A percentile compares a stretch with the other conserved stretches of the same genome.
phyloP scores from a whole-genome alignment of 2,797 vertebrate genomes.

The Octomys mimax region DNA sequence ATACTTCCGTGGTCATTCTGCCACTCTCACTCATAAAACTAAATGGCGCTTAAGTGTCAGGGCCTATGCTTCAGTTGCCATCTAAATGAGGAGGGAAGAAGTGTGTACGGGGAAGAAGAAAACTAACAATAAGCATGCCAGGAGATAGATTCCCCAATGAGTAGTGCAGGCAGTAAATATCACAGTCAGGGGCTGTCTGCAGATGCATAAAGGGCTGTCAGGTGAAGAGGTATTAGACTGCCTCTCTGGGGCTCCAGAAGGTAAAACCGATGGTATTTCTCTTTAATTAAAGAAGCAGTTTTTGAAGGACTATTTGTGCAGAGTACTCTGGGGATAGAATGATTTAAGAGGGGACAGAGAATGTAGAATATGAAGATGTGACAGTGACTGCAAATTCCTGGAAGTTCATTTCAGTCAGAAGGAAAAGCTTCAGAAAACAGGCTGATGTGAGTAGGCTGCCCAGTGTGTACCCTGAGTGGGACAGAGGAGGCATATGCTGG shows the following conservation, averaged over 20 bases:
- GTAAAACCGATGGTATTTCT: slow-evolving; percentile 45
- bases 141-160: neutral
- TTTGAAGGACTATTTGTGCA: neutral
- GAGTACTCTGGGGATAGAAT: neutral
- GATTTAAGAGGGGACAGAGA: neutral
- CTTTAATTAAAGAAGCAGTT: slow-evolving; percentile 4
- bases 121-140: neutral
- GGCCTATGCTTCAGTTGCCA: slow-evolving; percentile 40
- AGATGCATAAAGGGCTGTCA: neutral
- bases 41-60: slow-evolving; percentile 28
- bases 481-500: neutral
- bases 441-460: neutral
- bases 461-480: neutral
- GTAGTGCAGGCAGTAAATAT: neutral
- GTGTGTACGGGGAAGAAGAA: slow-evolving; percentile 16
- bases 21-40: neutral
- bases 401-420: neutral
- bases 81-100: slow-evolving; percentile 48
- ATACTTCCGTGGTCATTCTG: slow-evolving; percentile 55
- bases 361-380: neutral
- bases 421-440: neutral
- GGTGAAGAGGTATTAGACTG: neutral
- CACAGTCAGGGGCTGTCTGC: neutral
- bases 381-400: neutral
- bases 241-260: neutral